Evolutionary conservation across 2,113 vertebrate species (phyloP).

Genomic region (Cricetomys ansorgei): DNA sequence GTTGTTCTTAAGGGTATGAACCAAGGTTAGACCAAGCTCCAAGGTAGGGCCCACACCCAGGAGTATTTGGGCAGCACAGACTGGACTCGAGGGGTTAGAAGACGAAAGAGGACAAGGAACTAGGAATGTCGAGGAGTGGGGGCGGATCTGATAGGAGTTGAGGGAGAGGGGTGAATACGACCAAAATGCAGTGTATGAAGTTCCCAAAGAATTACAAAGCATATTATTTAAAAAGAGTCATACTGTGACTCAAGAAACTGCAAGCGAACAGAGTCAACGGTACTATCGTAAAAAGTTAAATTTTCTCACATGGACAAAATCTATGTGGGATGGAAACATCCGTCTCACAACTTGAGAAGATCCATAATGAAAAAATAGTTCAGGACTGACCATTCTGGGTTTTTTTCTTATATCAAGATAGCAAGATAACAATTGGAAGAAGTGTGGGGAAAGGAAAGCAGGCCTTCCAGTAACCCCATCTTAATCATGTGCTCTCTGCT

Average conservation of each 20-base stretch:
- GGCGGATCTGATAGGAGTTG: neutral
- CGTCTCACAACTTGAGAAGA: neutral
- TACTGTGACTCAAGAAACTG: neutral
- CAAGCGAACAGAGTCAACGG: neutral
- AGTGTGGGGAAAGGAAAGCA: neutral
- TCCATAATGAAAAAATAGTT: neutral
- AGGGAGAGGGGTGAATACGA: neutral
- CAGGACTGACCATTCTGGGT: neutral
- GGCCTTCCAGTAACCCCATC: neutral
- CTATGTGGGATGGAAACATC: neutral
- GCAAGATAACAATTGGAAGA: conserved; percentile 18
- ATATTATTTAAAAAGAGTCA: neutral
- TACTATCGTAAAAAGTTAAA: neutral
- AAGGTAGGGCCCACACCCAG: neutral
- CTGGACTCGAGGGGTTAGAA: neutral
- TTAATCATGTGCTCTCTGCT: neutral
- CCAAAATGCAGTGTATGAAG: neutral
- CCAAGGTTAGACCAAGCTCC: neutral
- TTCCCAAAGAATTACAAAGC: neutral
- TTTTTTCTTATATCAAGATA: neutral
- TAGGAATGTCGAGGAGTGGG: neutral
- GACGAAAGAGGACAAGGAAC: neutral
- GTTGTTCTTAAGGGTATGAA: neutral
- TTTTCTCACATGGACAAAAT: conserved; percentile 7
- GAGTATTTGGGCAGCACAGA: neutral